Conservation (phyloP, 2,113 vertebrate species). For the Siphamia tubifer region DNA sequence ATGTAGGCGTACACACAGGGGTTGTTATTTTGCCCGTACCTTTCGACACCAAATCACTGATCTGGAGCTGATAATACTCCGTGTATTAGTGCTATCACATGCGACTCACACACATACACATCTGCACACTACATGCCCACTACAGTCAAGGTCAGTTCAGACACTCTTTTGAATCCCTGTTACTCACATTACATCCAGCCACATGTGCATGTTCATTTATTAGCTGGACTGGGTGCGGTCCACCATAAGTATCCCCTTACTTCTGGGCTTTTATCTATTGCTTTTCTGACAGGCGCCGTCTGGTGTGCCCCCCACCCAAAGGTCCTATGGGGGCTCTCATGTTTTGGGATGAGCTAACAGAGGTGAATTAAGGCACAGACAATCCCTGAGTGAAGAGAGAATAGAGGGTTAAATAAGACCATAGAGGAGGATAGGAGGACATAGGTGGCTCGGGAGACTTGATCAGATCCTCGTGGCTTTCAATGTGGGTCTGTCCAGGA, state of each 20-base stretch:
- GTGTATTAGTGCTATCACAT: not conserved
- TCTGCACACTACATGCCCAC: not conserved
- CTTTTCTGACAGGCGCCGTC: not conserved
- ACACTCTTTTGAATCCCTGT: not conserved
- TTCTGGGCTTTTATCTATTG: constrained; percentile 20
- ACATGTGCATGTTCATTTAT: not conserved
- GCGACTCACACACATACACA: not conserved
- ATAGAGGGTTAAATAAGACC: not conserved
- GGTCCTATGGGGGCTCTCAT: not conserved
- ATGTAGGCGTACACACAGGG: not conserved
- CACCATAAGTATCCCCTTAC: constrained; percentile 34
- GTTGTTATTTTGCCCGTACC: not conserved
- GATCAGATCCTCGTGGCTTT: constrained; percentile 25
- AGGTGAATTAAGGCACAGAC: not conserved
- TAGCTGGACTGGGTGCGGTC: not conserved
- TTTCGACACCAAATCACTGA: not conserved
- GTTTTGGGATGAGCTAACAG: not conserved
- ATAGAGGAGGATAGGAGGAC: not conserved
- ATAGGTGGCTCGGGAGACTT: constrained; percentile 7
- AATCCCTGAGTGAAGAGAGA: not conserved
- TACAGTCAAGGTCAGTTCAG: constrained; percentile 6
- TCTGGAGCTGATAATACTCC: not conserved
- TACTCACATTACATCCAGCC: constrained; percentile 7
- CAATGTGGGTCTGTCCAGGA: not conserved
- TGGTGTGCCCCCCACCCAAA: not conserved